Evolutionary conservation across 2,797 vertebrate genomes (phyloP).

Genomic region (Sebastes alutus): DNA sequence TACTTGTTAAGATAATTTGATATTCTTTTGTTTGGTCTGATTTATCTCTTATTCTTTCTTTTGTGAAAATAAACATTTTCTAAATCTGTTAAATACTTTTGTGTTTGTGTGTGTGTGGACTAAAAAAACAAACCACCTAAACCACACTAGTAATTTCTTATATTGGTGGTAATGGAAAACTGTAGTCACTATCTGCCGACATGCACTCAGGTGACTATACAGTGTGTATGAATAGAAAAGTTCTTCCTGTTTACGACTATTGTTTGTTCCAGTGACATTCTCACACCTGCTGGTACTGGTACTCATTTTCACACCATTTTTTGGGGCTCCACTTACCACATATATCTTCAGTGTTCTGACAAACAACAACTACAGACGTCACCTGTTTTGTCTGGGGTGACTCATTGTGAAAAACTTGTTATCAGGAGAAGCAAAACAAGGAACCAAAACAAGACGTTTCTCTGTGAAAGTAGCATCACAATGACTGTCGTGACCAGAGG

Average conservation of each 20-base stretch:
- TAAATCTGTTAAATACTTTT: conserved; percentile 38
- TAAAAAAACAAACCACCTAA: not conserved
- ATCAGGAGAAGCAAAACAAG: conserved; percentile 55
- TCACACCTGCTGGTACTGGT: not conserved
- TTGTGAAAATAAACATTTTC: conserved; percentile 73
- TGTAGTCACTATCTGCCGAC: not conserved
- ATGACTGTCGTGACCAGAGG: not conserved
- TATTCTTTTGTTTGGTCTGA: conserved; percentile 41
- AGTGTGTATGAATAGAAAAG: not conserved
- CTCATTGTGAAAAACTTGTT: conserved; percentile 1
- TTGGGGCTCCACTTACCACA: accelerated
- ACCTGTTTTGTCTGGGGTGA: conserved; percentile 6
- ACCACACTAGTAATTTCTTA: not conserved
- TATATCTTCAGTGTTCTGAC: not conserved
- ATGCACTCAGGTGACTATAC: not conserved
- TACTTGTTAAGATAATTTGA: conserved; percentile 42
- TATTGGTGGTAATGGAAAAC: not conserved
- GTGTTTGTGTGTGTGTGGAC: not conserved
- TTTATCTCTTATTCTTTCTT: conserved; percentile 48
- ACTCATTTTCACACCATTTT: not conserved
- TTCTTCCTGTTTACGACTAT: not conserved
- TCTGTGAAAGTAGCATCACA: conserved; percentile 24
- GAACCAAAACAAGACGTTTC: conserved; percentile 42
- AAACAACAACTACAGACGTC: not conserved
- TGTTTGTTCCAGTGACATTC: not conserved